Evolutionary conservation across 1,140 invertebrate genomes (phyloP).

Genomic region (Scaptodrosophila lebanonensis): DNA sequence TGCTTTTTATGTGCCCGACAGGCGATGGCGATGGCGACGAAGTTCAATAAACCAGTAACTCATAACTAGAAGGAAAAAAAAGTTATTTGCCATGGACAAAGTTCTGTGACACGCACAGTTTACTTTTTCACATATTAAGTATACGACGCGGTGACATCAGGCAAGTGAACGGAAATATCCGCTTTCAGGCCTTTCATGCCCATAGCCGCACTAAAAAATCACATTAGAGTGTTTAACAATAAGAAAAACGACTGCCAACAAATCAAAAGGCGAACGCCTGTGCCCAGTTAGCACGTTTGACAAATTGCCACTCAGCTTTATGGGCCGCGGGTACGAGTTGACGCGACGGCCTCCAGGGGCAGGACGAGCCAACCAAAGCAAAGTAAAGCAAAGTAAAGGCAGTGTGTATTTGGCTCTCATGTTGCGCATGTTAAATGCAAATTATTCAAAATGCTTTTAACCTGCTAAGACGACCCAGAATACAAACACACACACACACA

Average conservation of each 20-base stretch:
- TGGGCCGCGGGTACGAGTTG: constrained; percentile 2
- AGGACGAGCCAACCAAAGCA: constrained; percentile 1
- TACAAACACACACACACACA: constrained; percentile 35
- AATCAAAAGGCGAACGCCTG: constrained; percentile 50
- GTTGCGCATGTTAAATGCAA: constrained; percentile 72
- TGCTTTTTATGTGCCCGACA: constrained; percentile 19
- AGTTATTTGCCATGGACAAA: constrained; percentile 41
- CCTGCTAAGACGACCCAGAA: constrained; percentile 23
- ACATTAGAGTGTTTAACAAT: constrained; percentile 59
- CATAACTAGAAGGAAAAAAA: constrained; percentile 48
- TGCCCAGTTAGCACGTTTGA: constrained; percentile 63
- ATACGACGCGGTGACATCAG: constrained; percentile 32
- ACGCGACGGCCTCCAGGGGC: not conserved
- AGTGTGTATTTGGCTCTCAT: constrained; percentile 70
- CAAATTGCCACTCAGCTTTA: constrained; percentile 58
- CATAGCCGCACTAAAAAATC: constrained; percentile 56
- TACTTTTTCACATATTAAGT: constrained; percentile 36
- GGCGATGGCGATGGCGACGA: not conserved
- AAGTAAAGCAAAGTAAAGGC: constrained; percentile 44
- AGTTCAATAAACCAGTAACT: constrained; percentile 45
- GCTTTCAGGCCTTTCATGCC: not conserved
- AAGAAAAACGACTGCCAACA: constrained; percentile 69
- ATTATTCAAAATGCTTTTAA: constrained; percentile 61
- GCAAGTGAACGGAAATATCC: constrained; percentile 21
- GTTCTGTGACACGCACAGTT: not conserved